phyloP scores from a whole-genome alignment of 2,113 vertebrate genomes.

The Ailuropoda melanoleuca region DNA sequence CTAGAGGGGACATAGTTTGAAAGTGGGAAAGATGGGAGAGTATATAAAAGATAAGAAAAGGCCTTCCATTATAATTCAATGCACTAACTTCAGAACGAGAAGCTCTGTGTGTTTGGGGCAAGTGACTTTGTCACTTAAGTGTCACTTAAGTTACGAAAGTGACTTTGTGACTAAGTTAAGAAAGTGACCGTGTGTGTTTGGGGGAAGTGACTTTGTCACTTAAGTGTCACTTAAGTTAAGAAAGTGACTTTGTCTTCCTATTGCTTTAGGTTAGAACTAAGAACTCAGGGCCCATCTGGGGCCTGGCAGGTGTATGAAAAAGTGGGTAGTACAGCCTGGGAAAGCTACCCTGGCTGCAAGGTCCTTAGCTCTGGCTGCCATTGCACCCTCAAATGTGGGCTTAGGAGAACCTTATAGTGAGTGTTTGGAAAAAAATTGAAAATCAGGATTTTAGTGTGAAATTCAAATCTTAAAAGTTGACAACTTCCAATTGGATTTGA shows the following conservation, averaged over 20 bases:
- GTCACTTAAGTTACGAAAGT: not conserved
- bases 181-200: not conserved
- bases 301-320: too few species aligned
- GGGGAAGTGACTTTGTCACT: too few species aligned
- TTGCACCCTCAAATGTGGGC: not conserved
- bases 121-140: too few species aligned
- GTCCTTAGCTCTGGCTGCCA: not conserved
- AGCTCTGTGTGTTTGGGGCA: not conserved
- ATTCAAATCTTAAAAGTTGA: not conserved
- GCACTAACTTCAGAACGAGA: fast-evolving
- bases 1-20: not conserved
- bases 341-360: not conserved
- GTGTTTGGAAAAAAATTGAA: not conserved
- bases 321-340: too few species aligned
- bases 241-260: not conserved
- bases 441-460: not conserved
- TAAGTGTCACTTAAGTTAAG: not conserved
- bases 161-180: not conserved
- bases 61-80: not conserved
- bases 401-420: not conserved
- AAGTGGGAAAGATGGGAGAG: not conserved
- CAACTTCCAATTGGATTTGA: not conserved
- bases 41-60: not conserved
- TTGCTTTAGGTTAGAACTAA: not conserved
- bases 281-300: too few species aligned